These are phyloP conservation scores for Epinotia demarniana DNA, from an alignment of 2,888 invertebrate species.

Conservation along the genomic window DNA sequence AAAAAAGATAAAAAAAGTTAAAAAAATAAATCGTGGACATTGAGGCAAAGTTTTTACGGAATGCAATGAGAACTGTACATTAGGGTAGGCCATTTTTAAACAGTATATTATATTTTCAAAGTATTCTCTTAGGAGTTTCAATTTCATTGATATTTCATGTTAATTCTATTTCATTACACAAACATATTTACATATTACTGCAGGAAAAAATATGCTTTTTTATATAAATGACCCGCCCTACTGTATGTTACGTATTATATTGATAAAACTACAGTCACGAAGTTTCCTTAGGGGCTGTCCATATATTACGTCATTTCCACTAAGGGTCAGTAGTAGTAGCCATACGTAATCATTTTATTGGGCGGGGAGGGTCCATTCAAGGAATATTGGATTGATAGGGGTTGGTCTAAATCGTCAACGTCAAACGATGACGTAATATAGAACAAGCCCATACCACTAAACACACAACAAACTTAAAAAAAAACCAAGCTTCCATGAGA, in stretches of 20 bases:
- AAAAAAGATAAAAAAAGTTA: conserved; percentile 1
- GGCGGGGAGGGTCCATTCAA: no score
- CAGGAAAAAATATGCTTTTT: no score
- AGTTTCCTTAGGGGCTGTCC: not conserved
- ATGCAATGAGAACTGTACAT: conserved; percentile 10
- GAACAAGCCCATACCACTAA: not conserved
- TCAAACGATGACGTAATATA: no score
- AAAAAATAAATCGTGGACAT: conserved; percentile 17
- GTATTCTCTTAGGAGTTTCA: no score
- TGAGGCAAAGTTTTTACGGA: conserved; percentile 23
- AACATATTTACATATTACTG: no score
- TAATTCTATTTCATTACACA: no score
- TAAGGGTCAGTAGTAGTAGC: no score
- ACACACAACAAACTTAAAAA: not conserved
- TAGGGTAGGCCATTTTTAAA: not conserved
- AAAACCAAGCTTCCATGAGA: not conserved
- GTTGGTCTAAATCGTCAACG: no score
- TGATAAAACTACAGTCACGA: not conserved
- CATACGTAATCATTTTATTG: no score
- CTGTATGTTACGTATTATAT: not conserved
- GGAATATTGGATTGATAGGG: no score
- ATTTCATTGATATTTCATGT: no score
- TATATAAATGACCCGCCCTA: not conserved
- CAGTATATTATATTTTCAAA: not conserved
- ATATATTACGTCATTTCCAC: no score